Conservation (phyloP, 2,888 invertebrate genomes). For the Ametastegia equiseti region DNA sequence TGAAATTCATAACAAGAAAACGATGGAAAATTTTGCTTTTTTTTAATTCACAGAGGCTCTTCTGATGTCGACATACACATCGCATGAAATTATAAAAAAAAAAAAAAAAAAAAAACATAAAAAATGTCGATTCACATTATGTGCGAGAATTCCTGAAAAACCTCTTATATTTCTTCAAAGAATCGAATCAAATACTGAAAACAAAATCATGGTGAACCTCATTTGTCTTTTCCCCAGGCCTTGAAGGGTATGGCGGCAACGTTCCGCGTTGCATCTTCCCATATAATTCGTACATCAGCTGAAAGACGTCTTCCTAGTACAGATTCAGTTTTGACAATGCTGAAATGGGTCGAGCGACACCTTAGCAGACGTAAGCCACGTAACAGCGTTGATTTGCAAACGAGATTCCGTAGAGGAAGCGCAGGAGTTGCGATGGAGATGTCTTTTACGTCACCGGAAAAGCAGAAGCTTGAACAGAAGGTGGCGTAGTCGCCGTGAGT, state of each 20-base stretch:
- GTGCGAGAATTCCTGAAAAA: too few relatives aligned
- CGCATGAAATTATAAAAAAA: too few relatives aligned
- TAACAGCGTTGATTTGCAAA: constrained; percentile 68
- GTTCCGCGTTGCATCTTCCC: constrained; percentile 91
- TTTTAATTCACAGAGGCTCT: too few relatives aligned
- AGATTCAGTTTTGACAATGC: constrained; percentile 92
- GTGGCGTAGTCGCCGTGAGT: constrained; percentile 47
- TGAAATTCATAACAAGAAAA: too few relatives aligned
- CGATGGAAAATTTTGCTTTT: too few relatives aligned
- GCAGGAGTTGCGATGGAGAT: constrained; percentile 88
- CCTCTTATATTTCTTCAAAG: too few relatives aligned
- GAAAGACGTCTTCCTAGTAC: constrained; percentile 92
- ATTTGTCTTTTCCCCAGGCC: constrained; percentile 79
- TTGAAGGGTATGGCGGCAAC: constrained; percentile 96
- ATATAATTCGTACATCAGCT: constrained; percentile 91
- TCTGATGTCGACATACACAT: too few relatives aligned
- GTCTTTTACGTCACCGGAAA: constrained; percentile 79
- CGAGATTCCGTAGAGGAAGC: constrained; percentile 77
- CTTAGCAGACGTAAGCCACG: constrained; percentile 87
- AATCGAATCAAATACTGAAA: too few relatives aligned
- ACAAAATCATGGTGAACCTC: too few relatives aligned
- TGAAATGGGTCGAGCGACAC: constrained; percentile 94
- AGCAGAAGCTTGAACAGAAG: constrained; percentile 52
- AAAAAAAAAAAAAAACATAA: too few relatives aligned
- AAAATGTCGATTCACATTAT: too few relatives aligned